Evolutionary conservation across 1,140 invertebrate genomes (phyloP).

Genomic region (Spodoptera litura): DNA sequence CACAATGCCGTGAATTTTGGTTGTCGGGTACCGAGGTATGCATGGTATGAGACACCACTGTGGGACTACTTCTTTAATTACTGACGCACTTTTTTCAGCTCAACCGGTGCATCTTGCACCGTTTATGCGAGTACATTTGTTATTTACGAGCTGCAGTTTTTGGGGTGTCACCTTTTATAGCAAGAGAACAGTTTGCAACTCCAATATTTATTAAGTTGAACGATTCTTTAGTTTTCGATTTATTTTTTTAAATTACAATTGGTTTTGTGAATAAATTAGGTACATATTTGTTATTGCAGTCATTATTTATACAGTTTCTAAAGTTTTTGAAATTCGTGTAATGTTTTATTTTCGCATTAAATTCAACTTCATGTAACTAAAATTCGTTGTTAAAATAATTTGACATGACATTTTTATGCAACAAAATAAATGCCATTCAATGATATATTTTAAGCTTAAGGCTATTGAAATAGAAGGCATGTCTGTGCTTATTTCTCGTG

Average conservation of each 20-base stretch:
- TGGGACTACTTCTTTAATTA: slow-evolving; percentile 74
- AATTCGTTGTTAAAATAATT: background rate
- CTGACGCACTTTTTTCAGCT: slow-evolving; percentile 65
- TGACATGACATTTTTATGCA: background rate
- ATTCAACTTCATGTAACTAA: no score
- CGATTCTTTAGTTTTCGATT: slow-evolving; percentile 20
- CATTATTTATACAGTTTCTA: no score
- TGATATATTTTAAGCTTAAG: slow-evolving; percentile 11
- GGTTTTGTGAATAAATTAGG: background rate
- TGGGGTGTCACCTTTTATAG: slow-evolving; percentile 70
- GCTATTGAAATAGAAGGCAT: slow-evolving; percentile 5
- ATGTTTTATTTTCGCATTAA: no score
- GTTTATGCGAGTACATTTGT: slow-evolving; percentile 68
- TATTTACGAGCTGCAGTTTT: slow-evolving; percentile 78
- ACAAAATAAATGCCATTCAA: background rate
- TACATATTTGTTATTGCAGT: no score
- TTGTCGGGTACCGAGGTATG: slow-evolving; percentile 54
- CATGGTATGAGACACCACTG: slow-evolving; percentile 61
- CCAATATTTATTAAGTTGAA: slow-evolving; percentile 47
- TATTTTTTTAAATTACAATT: slow-evolving; percentile 9
- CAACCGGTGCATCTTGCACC: slow-evolving; percentile 52
- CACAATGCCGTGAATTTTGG: slow-evolving; percentile 65
- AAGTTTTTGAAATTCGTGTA: no score
- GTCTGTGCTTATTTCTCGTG: background rate
- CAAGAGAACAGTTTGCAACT: slow-evolving; percentile 40